phyloP scores from a whole-genome alignment of 2,888 invertebrate species.

The Acleris laterana region DNA sequence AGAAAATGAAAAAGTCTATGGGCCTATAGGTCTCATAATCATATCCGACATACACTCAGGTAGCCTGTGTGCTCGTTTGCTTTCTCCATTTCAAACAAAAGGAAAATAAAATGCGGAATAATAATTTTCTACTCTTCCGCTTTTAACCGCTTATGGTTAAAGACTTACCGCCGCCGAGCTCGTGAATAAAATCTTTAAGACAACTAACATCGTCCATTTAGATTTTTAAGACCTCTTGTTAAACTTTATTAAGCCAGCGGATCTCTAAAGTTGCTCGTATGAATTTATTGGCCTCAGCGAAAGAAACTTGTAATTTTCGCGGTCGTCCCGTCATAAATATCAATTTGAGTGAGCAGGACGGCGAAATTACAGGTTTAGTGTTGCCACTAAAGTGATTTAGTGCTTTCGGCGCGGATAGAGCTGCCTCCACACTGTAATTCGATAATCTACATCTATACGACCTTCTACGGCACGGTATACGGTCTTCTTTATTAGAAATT shows the following conservation, averaged over 20 bases:
- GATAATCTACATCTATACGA: not conserved
- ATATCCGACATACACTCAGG: too few species aligned
- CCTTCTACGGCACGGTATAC: too few species aligned
- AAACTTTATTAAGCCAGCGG: slow-evolving; percentile 5
- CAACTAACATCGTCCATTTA: not conserved
- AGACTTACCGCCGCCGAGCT: too few species aligned
- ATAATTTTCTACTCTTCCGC: too few species aligned
- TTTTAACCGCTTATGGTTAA: too few species aligned
- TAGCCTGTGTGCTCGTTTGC: too few species aligned
- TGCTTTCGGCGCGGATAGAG: slow-evolving; percentile 47
- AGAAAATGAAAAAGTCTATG: too few species aligned
- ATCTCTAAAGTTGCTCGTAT: slow-evolving; percentile 34
- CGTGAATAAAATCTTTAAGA: not conserved
- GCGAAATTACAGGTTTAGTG: slow-evolving; percentile 62
- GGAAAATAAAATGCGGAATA: too few species aligned
- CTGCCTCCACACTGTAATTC: slow-evolving; percentile 10
- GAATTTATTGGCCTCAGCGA: slow-evolving; percentile 46
- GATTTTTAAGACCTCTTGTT: not conserved
- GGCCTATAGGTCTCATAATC: too few species aligned
- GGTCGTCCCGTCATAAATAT: slow-evolving; percentile 61
- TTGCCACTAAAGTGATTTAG: slow-evolving; percentile 56
- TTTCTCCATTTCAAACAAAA: too few species aligned
- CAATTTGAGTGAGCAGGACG: slow-evolving; percentile 58
- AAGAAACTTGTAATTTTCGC: slow-evolving; percentile 62
- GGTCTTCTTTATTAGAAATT: too few species aligned